These are phyloP conservation scores for Noctua pronuba DNA, from an alignment of 2,888 invertebrate genomes.

Conservation along the genomic window DNA sequence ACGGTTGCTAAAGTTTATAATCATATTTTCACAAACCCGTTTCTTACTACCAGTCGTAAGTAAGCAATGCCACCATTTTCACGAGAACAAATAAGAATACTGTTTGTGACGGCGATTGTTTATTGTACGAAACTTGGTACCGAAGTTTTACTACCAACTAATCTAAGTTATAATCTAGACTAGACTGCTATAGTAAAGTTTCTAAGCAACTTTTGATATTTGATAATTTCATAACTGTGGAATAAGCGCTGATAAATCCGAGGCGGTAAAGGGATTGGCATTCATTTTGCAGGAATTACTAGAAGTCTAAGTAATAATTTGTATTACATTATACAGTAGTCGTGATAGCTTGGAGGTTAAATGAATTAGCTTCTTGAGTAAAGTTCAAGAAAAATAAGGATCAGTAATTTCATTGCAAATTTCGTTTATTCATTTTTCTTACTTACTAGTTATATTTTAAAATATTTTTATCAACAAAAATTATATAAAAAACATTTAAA, in stretches of 20 bases:
- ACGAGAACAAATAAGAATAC: constrained; percentile 5
- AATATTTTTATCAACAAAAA: too few species aligned
- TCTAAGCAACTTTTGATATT: neutral
- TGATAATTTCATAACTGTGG: constrained; percentile 2
- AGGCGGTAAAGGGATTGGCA: neutral
- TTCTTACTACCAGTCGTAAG: neutral
- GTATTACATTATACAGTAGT: neutral
- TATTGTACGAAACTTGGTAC: neutral
- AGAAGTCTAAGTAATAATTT: too few species aligned
- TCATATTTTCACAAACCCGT: too few species aligned
- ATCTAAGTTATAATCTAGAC: neutral
- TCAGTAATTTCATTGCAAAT: too few species aligned
- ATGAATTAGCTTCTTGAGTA: neutral
- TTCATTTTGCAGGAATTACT: neutral
- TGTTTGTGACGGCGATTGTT: neutral
- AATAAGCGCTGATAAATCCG: neutral
- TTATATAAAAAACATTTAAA: too few species aligned
- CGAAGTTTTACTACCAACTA: neutral
- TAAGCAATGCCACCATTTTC: neutral
- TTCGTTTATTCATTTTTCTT: too few species aligned
- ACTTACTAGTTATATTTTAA: too few species aligned
- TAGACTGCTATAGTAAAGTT: neutral
- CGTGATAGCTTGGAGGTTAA: neutral
- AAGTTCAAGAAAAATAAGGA: neutral
- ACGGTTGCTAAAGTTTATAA: too few species aligned